These are phyloP conservation scores for Nowickia ferox DNA, from an alignment of 2,888 invertebrate species.

Conservation along the genomic window DNA sequence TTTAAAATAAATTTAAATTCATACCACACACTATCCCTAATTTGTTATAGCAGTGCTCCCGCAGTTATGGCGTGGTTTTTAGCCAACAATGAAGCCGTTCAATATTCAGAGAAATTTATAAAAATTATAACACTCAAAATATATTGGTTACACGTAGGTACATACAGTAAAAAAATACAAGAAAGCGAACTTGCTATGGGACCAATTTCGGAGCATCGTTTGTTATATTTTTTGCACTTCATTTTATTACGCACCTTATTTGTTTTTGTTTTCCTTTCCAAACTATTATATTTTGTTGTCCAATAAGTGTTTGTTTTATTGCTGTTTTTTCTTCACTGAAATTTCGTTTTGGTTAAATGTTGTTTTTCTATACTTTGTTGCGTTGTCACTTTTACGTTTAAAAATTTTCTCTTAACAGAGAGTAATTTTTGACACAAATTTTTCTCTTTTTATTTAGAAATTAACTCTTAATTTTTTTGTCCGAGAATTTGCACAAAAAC, in stretches of 20 bases:
- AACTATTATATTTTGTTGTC: conserved; percentile 31
- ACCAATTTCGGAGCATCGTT: conserved; percentile 64
- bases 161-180: conserved; percentile 28
- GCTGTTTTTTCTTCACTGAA: conserved; percentile 50
- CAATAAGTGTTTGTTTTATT: conserved; percentile 33
- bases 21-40: conserved; percentile 36
- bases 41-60: background rate
- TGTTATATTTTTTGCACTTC: conserved; percentile 30
- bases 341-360: conserved; percentile 56
- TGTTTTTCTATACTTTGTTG: conserved; percentile 64
- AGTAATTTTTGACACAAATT: background rate
- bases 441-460: conserved; percentile 27
- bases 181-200: conserved; percentile 44
- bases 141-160: background rate
- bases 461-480: conserved; percentile 34
- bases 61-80: conserved; percentile 48
- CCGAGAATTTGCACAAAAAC: conserved; percentile 61
- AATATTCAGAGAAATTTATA: conserved; percentile 53
- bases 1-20: conserved; percentile 52
- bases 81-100: conserved; percentile 17
- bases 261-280: conserved; percentile 66
- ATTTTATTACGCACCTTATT: conserved; percentile 68
- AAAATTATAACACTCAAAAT: conserved; percentile 12
- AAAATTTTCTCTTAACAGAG: conserved; percentile 20
- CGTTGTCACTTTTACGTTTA: conserved; percentile 69